A percentile compares a stretch with the other conserved stretches of the same genome.
These are phyloP conservation scores for Callinectes sapidus DNA, from an alignment of 2,888 invertebrate species.

Conservation along the genomic window DNA sequence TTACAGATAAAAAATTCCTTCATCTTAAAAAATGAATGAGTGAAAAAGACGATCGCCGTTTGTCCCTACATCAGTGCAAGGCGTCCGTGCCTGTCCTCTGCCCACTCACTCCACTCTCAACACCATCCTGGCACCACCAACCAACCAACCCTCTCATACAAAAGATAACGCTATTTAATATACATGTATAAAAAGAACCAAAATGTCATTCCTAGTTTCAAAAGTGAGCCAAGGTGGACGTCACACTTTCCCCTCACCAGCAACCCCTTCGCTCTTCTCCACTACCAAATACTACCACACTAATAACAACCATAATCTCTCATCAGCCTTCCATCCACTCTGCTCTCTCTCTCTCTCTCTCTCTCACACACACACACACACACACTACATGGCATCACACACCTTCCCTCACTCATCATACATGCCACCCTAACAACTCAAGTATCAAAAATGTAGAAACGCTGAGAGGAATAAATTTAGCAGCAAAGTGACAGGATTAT, in stretches of 20 bases:
- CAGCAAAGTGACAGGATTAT: not conserved
- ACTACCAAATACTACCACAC: not conserved
- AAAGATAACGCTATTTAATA: not conserved
- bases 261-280: not conserved
- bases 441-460: not conserved
- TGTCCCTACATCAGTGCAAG: not conserved
- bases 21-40: not conserved
- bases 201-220: not conserved
- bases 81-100: not conserved
- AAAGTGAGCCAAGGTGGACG: not conserved
- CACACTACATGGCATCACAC: not conserved
- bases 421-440: not conserved
- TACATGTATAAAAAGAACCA: not conserved
- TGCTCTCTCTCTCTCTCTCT: not conserved
- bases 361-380: too few relatives aligned
- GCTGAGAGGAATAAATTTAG: not conserved
- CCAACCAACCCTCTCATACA: not conserved
- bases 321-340: not conserved
- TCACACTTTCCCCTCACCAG: not conserved
- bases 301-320: not conserved
- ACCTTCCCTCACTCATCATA: not conserved
- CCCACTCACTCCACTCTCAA: not conserved
- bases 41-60: not conserved
- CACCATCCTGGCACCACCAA: not conserved
- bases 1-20: not conserved